Evolutionary conservation across 2,888 invertebrate genomes (phyloP).

Genomic region (Phengaris alcon): DNA sequence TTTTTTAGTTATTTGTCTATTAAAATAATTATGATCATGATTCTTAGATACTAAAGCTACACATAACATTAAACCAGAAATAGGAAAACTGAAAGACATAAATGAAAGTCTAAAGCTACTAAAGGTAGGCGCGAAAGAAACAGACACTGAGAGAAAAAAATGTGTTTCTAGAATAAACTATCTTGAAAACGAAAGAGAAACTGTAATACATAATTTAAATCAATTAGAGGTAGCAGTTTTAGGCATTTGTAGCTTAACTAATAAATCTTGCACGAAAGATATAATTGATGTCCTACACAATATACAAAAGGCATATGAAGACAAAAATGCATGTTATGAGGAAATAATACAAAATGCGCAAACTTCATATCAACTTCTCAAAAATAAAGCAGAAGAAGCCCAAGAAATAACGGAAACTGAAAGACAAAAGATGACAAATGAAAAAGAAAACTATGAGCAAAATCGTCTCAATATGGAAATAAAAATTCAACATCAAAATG

Average conservation of each 20-base stretch:
- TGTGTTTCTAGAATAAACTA: constrained; percentile 49
- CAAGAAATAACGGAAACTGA: constrained; percentile 64
- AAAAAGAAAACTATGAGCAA: constrained; percentile 63
- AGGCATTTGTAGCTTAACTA: constrained; percentile 56
- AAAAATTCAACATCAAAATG: constrained; percentile 51
- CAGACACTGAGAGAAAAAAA: constrained; percentile 49
- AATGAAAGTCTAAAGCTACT: constrained; percentile 55
- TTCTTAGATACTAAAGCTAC: constrained; percentile 65
- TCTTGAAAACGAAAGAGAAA: constrained; percentile 57
- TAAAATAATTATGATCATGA: constrained; percentile 25
- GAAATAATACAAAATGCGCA: constrained; percentile 59
- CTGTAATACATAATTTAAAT: constrained; percentile 57
- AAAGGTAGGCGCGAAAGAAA: constrained; percentile 50
- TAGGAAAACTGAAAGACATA: constrained; percentile 56
- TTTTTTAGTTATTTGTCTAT: neutral
- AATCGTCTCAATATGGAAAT: constrained; percentile 55
- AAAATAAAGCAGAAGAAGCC: constrained; percentile 67
- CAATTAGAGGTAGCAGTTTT: constrained; percentile 58
- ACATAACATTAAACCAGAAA: constrained; percentile 69
- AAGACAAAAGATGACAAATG: constrained; percentile 61
- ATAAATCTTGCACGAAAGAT: constrained; percentile 51
- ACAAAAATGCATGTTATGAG: constrained; percentile 51
- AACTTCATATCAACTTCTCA: constrained; percentile 62
- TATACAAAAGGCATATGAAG: constrained; percentile 53
- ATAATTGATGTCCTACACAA: constrained; percentile 55